phyloP scores from a whole-genome alignment of 92 coral and sea anemone genomes.

The Phymanthus crucifer region DNA sequence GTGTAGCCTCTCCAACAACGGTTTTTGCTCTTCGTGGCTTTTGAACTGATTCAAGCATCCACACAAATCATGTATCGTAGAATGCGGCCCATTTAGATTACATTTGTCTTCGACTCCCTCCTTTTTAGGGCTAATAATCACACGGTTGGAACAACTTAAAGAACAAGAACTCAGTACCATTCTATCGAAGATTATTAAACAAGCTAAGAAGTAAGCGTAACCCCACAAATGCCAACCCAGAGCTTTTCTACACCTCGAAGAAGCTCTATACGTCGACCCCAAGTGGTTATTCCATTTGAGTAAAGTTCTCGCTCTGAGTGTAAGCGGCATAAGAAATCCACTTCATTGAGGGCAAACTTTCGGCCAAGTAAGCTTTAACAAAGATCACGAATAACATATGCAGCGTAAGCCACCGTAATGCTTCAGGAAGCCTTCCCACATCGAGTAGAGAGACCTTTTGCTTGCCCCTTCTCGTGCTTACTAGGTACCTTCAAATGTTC shows the following conservation, averaged over 20 bases:
- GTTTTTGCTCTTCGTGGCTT: constrained; percentile 20
- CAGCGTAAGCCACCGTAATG: constrained; percentile 24
- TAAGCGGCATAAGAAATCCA: constrained; percentile 53
- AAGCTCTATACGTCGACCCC: constrained; percentile 35
- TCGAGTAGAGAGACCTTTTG: constrained; percentile 10
- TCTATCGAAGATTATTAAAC: constrained; percentile 33
- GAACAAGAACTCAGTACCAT: constrained; percentile 32
- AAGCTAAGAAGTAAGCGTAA: constrained; percentile 30
- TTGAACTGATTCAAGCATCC: constrained; percentile 27
- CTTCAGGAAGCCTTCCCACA: constrained; percentile 18
- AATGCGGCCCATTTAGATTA: background rate
- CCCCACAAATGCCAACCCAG: constrained; percentile 29
- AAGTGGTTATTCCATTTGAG: constrained; percentile 46
- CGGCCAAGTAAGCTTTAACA: constrained; percentile 42
- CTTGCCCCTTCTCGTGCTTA: background rate
- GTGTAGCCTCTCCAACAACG: constrained; percentile 20
- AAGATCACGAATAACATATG: constrained; percentile 43
- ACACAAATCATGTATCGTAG: constrained; percentile 16
- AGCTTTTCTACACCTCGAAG: constrained; percentile 30
- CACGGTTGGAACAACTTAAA: constrained; percentile 20
- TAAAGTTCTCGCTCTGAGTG: constrained; percentile 49
- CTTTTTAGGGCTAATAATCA: background rate
- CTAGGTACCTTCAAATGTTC: constrained; percentile 12
- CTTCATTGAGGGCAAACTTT: constrained; percentile 46
- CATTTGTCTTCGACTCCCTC: constrained; percentile 15